Base-by-base conservation (phyloP, 2,888 invertebrate species). In the Adelphocoris suturalis region DNA sequence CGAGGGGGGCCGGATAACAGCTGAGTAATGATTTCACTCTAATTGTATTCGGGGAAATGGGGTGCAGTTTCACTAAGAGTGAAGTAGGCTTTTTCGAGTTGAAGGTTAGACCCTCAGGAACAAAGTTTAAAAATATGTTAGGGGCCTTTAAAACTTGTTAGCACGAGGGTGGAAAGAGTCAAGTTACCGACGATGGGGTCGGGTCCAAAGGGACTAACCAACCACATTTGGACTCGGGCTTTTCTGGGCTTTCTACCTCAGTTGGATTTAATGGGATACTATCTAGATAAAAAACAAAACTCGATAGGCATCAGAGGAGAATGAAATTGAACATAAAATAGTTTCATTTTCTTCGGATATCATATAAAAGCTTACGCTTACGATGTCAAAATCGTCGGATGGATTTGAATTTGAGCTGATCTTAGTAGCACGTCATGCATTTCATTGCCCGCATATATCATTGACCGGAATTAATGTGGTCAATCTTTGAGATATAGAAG, bases 101-200 rank as follows among this genome's bases (percentile, higher is more conserved):
- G 68, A 14, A 9, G 37, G n/a, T 37, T 78, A 19, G 46, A 16
- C 46, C 78, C 46, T 9, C 47, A 47, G 78, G 1, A 46, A 9
- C 9, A 5, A 46, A 78, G 78, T 82, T 82, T 82, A 52, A 82
- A 82, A 82, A 82, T 52, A 82, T 82, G 82, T 82, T 52, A 52
- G 23, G 47, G 27, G 47, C 82, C 52, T n/a, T 82, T 82, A 52
- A 82, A 82, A 82, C 82, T 82, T 46, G 78, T 78, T 78, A 46
- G 19, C 46, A 13, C 16, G 46, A 46, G 37, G 37, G 11, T 23
- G 52, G 23, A 52, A 82, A 82, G 52, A 82, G 52, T 52, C 48
- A 52, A 82, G 52, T 52, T 48, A 14, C 48, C 82, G 82, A 52
- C 82, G 52, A 82, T 28, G 27, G 48, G 52, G 82, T 82, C 82